phyloP scores from a whole-genome alignment of 1,140 invertebrate species.

The Dinoponera quadriceps region DNA sequence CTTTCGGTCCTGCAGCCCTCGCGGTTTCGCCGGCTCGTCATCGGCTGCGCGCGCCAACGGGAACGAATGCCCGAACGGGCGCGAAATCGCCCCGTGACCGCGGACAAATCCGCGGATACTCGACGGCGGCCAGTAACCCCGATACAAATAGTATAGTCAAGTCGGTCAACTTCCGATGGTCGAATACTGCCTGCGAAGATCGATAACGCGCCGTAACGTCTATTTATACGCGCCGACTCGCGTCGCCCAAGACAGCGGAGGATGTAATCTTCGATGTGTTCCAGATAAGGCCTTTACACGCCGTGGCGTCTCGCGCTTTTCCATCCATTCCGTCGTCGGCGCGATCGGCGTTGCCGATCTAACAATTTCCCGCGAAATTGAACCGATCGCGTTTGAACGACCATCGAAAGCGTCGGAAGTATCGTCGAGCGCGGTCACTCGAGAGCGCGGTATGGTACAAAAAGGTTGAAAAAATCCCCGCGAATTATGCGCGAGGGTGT shows the following conservation, averaged over 20 bases:
- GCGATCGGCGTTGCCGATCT: no score
- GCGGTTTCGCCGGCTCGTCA: background rate
- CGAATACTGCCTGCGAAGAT: slow-evolving; percentile 73
- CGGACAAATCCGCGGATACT: slow-evolving; percentile 50
- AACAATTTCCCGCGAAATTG: background rate
- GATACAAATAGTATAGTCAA: slow-evolving; percentile 67
- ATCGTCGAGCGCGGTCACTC: background rate
- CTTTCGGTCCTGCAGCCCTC: slow-evolving; percentile 11
- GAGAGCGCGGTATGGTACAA: background rate
- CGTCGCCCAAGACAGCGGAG: slow-evolving; percentile 66
- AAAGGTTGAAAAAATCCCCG: background rate
- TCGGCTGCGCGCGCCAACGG: background rate
- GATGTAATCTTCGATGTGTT: slow-evolving; percentile 69
- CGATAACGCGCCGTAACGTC: slow-evolving; percentile 76
- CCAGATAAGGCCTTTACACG: slow-evolving; percentile 67
- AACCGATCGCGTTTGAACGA: background rate
- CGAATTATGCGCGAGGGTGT: slow-evolving; percentile 34
- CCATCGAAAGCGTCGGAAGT: no score
- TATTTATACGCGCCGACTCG: slow-evolving; percentile 75
- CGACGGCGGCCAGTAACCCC: slow-evolving; percentile 53
- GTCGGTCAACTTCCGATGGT: slow-evolving; percentile 73
- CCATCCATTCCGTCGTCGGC: no score
- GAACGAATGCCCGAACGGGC: no score
- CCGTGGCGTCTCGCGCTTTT: background rate
- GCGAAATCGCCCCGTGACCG: background rate